Percentiles rank a stretch among this genome's conserved stretches.
Evolutionary conservation across 2,113 vertebrate genomes (phyloP).

Genomic region (Cyprinodon brontotheroides): DNA sequence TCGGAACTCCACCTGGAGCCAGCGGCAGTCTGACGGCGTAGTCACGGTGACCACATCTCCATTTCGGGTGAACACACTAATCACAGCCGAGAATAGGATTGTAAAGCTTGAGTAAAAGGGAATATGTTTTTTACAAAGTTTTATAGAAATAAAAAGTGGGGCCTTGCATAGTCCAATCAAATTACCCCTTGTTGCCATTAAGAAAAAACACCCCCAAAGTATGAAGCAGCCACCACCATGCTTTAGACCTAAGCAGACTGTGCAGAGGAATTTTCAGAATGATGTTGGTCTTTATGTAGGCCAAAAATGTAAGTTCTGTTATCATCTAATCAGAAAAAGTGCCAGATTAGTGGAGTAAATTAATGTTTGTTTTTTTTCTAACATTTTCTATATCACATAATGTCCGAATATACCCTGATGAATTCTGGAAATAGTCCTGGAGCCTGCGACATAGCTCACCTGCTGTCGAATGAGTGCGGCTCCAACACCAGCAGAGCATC

Average conservation of each 20-base stretch:
- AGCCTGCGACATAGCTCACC: conserved; percentile 68
- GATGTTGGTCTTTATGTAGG: too few species aligned
- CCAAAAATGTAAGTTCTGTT: too few species aligned
- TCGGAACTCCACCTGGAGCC: conserved; percentile 88
- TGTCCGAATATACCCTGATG: background rate
- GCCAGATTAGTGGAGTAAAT: background rate
- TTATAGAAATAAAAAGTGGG: background rate
- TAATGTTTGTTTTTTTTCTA: background rate
- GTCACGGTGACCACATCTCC: conserved; percentile 80
- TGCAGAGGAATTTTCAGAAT: background rate
- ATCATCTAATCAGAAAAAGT: too few species aligned
- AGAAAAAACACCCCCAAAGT: background rate
- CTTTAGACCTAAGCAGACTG: background rate
- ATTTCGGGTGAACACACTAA: conserved; percentile 74
- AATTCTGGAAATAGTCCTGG: background rate
- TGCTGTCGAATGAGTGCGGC: conserved; percentile 78
- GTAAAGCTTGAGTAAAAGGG: background rate
- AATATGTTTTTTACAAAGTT: too few species aligned
- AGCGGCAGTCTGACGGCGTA: conserved; percentile 83
- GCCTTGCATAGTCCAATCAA: background rate
- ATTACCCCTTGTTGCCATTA: background rate
- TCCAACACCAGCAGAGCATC: conserved; percentile 85
- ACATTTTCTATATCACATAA: background rate
- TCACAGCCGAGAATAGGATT: background rate
- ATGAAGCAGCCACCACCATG: background rate